Evolutionary conservation across 2,888 invertebrate species (phyloP), one percentile per base, ranked within the genome.

Genomic region (Drepana falcataria): DNA sequence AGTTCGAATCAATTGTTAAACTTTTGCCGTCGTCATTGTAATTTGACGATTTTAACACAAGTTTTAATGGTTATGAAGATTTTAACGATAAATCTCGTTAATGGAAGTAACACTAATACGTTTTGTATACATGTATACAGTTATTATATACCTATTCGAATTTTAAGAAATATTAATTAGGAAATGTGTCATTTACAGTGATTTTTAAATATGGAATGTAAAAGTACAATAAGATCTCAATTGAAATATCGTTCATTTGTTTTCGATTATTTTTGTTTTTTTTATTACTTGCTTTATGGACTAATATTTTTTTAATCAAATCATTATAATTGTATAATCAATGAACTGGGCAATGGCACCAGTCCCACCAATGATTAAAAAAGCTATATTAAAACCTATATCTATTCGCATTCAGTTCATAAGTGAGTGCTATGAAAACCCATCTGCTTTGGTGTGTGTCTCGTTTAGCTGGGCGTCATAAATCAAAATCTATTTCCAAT

Each of bases 151-250:
- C 21, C 21, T 21, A 62, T 51, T 51, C 33, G 51, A 63, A 48
- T 58, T 57, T 53, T 48, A 44, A 63, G 61, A 53, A 51, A 55
- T 57, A 56, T 52, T 48, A 3, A 59, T 57, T 63, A 48, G 51
- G 59, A 56, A 61, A 55, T 65, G 61, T 63, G 63, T 55, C 59
- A 55, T 63, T 3, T 37, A 37, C 37, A 37, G 54, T 52, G 59
- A 56, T 60, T 59, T 59, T 59, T 53, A 53, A 59, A 52, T 56
- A 52, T 54, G 56, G 61, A 59, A 63, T 61, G 56, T 66, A 65
- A 67, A 73, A 75, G 78, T 79, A 80, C 77, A 79, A 75, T 66
- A 69, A 72, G 79, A 80, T 80, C 78, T 80, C 78, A 71, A 64
- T 59, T 68, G 63, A 60, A 68, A 9, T 44, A 9, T 44, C 7